Conservation (phyloP, 1,140 invertebrate genomes). For the Caenorhabditis brenneri region DNA sequence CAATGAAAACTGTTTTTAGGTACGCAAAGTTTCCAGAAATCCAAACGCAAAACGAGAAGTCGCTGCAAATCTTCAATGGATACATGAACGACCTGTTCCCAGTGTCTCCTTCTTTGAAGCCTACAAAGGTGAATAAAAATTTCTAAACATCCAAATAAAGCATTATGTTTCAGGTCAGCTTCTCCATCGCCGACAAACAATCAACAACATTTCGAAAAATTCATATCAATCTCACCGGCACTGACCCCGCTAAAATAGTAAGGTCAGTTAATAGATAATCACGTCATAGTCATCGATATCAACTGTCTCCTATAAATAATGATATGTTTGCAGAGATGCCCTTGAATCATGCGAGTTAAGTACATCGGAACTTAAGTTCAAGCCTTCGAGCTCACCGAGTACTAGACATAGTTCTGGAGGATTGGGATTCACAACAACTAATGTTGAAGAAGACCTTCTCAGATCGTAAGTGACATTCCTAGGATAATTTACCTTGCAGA, state of each 20-base stretch:
- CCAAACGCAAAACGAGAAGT: conserved; percentile 51
- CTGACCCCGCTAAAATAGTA: conserved; percentile 52
- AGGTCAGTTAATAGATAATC: conserved; percentile 30
- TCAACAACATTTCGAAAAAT: conserved; percentile 47
- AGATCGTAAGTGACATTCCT: conserved; percentile 46
- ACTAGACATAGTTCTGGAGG: neutral
- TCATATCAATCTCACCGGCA: conserved; percentile 47
- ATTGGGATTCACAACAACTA: neutral
- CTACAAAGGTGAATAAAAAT: conserved; percentile 31
- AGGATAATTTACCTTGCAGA: too few relatives aligned
- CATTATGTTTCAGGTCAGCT: conserved; percentile 43
- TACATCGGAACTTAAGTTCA: neutral
- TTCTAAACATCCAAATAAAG: neutral
- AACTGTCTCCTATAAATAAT: neutral
- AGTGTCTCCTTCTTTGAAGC: conserved; percentile 31
- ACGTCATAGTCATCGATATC: neutral
- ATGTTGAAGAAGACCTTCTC: conserved; percentile 41
- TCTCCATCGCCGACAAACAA: conserved; percentile 52
- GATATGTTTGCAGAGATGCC: conserved; percentile 46
- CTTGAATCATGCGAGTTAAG: conserved; percentile 52
- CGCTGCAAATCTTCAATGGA: conserved; percentile 54
- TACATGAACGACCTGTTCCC: conserved; percentile 54
- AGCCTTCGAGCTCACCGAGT: neutral
- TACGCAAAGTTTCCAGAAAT: conserved; percentile 45
- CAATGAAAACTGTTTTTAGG: neutral